phyloP scores from a whole-genome alignment of 2,888 invertebrate species.

The Dasysyrphus tricinctus region DNA sequence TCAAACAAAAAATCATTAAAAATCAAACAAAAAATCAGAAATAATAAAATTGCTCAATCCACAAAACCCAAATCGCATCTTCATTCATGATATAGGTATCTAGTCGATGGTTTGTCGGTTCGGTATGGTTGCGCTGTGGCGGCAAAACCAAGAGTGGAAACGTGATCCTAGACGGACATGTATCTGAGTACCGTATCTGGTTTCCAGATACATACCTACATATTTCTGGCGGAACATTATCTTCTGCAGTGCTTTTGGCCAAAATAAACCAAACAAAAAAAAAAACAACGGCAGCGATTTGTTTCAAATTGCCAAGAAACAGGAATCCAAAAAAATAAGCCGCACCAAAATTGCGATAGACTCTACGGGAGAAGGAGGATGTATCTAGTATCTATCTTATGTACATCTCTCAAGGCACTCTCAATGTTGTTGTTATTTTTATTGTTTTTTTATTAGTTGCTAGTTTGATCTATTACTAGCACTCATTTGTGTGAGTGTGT shows the following conservation, averaged over 20 bases:
- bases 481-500: constrained; percentile 43
- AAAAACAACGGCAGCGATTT: constrained; percentile 39
- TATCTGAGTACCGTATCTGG: constrained; percentile 61
- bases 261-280: constrained; percentile 31
- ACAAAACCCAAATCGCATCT: constrained; percentile 43
- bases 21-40: constrained; percentile 11
- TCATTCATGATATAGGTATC: constrained; percentile 54
- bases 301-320: constrained; percentile 58
- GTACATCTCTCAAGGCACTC: constrained; percentile 64
- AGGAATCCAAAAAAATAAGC: constrained; percentile 28
- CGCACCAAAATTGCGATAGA: constrained; percentile 13
- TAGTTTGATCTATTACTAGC: constrained; percentile 67
- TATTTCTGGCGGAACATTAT: constrained; percentile 44
- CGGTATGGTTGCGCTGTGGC: constrained; percentile 14
- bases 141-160: constrained; percentile 60
- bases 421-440: constrained; percentile 39
- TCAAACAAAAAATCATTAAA: not conserved
- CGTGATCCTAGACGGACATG: constrained; percentile 70
- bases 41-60: constrained; percentile 43
- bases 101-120: not conserved
- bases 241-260: constrained; percentile 64
- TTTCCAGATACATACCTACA: constrained; percentile 55
- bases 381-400: constrained; percentile 23
- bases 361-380: constrained; percentile 22
- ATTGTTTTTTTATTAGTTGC: constrained; percentile 33